Evolutionary conservation across 2,797 vertebrate genomes (phyloP), one percentile per base, ranked within the genome.

Genomic region (Oreochromis grahami): DNA sequence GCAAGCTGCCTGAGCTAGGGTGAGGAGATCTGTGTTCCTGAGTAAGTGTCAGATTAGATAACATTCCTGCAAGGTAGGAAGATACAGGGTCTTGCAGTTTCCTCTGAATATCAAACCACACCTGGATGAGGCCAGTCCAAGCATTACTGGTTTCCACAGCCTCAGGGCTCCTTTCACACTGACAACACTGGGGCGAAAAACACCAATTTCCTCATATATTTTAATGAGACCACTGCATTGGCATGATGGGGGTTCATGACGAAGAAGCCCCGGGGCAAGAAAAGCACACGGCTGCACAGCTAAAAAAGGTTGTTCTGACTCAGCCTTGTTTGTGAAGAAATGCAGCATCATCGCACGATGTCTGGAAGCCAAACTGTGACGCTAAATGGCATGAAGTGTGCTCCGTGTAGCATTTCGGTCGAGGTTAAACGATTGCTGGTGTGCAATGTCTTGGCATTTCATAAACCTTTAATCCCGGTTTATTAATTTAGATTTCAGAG

Each of bases 81-180:
- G 81, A 68, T 82, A 65, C 29, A 26, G 14, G 9, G 76, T 38
- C 84, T 79, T 80, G 55, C 34, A 83, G 53, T 78, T 87, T 84
- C 43, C 48, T 79, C 79, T 78, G 58, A 63, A 86, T 84, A 87
- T 88, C 70, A 90, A 84, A 89, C 38, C 77, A 77, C 87, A 93
- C 89, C 85, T 89, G 86, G 80, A 81, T 77, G 60, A 82, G 77
- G 10, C 63, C 50, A 9, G 72, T 78, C 82, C 83, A 83, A 76
- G 80, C 78, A 78, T 65, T 84, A 88, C 81, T 86, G 76, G 83
- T 78, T 88, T 91, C 84, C 76, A 76, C 79, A 68, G 81, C 87
- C 82, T 76, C 14, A 1, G 79, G 87, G 84, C 36, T 19, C 58
- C 51, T 80, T 88, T 84, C 32, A 32, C 53, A 82, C 51, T 41